Conservation (phyloP, 2,888 invertebrate genomes). For the Drosophila borealis region DNA sequence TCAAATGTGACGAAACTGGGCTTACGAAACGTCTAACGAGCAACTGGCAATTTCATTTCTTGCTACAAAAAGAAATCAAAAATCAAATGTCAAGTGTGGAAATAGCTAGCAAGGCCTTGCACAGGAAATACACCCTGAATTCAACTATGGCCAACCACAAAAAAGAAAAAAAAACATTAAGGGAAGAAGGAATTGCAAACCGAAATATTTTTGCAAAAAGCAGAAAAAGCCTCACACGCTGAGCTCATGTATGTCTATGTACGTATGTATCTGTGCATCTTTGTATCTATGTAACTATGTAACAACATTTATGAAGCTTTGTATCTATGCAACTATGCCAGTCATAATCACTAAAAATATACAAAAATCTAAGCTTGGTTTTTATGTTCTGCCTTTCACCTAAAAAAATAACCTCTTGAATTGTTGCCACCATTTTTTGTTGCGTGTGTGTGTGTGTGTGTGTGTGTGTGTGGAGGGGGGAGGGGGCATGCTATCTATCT, state of each 20-base stretch:
- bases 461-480: constrained; percentile 16
- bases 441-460: constrained; percentile 18
- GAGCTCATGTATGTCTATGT: neutral
- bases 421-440: constrained; percentile 44
- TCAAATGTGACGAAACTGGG: too few relatives aligned
- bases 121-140: too few relatives aligned
- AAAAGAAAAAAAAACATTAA: too few relatives aligned
- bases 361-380: constrained; percentile 32
- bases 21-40: too few relatives aligned
- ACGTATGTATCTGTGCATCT: neutral
- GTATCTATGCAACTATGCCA: neutral
- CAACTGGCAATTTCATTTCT: too few relatives aligned
- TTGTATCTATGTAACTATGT: neutral
- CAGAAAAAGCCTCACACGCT: too few relatives aligned
- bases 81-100: too few relatives aligned
- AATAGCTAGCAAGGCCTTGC: too few relatives aligned
- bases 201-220: too few relatives aligned
- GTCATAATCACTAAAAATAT: constrained; percentile 24
- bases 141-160: too few relatives aligned
- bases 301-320: neutral
- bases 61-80: too few relatives aligned
- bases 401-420: constrained; percentile 44
- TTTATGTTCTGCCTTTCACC: constrained; percentile 36
- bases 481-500: constrained; percentile 38
- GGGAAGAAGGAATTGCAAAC: too few relatives aligned